A percentile compares a stretch with the other conserved stretches of the same genome.
These are phyloP conservation scores for Haemorhous mexicanus DNA, from an alignment of 2,113 vertebrate species.

Conservation along the genomic window DNA sequence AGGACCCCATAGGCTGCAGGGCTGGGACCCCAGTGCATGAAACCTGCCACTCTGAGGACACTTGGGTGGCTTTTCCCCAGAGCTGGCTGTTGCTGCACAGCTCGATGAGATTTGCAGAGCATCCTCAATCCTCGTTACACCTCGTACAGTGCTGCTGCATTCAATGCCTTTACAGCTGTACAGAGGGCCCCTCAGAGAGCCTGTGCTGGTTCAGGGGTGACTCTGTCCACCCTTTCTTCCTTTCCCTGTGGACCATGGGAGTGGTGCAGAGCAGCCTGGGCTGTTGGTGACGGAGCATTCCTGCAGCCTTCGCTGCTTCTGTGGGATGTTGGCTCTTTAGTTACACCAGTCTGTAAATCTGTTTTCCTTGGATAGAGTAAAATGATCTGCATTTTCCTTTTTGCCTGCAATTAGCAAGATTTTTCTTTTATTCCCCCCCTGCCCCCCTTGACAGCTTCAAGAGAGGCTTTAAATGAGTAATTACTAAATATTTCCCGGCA, in stretches of 20 bases:
- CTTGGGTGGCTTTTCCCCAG: not conserved
- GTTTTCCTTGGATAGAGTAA: not conserved
- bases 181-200: not conserved
- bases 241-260: not conserved
- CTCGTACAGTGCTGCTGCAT: fast-evolving
- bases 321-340: not conserved
- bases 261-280: not conserved
- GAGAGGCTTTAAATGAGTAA: slow-evolving; percentile 81
- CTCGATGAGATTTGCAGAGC: fast-evolving
- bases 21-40: fast-evolving
- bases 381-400: slow-evolving; percentile 18
- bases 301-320: not conserved
- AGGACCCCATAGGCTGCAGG: fast-evolving
- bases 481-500: slow-evolving; percentile 84
- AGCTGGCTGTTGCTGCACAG: not conserved
- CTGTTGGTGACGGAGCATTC: not conserved
- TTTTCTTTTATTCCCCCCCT: slow-evolving; percentile 30
- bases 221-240: fast-evolving
- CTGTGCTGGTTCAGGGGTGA: not conserved
- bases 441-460: slow-evolving; percentile 66
- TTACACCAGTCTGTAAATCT: not conserved
- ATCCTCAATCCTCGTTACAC: fast-evolving
- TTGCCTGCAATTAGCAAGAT: slow-evolving; percentile 55
- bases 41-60: fast-evolving
- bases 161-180: not conserved